phyloP scores from a whole-genome alignment of 2,113 vertebrate species.

The Cranoglanis bouderius region DNA sequence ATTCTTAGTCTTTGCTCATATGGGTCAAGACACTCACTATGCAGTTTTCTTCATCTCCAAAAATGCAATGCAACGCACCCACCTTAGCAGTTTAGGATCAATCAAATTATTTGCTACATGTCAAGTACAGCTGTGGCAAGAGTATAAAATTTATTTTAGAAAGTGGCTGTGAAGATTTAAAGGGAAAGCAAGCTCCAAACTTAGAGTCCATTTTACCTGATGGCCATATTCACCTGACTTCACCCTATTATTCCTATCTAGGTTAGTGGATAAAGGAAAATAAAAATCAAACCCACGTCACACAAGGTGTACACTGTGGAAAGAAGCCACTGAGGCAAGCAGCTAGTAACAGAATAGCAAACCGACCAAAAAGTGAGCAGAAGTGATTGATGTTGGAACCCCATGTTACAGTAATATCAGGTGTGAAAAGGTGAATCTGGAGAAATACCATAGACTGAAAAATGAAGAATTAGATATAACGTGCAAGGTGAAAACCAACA shows the following conservation, averaged over 20 bases:
- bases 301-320: background rate
- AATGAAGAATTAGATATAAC: background rate
- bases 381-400: background rate
- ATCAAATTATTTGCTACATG: too few species aligned
- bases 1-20: background rate
- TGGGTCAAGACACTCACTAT: background rate
- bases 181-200: too few species aligned
- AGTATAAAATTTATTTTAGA: too few species aligned
- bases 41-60: too few species aligned
- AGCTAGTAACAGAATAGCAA: background rate
- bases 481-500: background rate
- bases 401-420: background rate
- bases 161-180: too few species aligned
- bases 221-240: background rate
- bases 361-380: background rate
- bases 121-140: too few species aligned
- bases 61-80: too few species aligned
- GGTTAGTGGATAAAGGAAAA: background rate
- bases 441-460: background rate
- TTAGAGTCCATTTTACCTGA: too few species aligned
- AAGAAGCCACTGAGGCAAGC: background rate
- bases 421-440: background rate
- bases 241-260: background rate
- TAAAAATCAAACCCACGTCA: background rate
- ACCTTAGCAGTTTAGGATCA: too few species aligned